These are phyloP conservation scores for Melanotus villosus DNA, from an alignment of 2,888 invertebrate species.

Conservation along the genomic window DNA sequence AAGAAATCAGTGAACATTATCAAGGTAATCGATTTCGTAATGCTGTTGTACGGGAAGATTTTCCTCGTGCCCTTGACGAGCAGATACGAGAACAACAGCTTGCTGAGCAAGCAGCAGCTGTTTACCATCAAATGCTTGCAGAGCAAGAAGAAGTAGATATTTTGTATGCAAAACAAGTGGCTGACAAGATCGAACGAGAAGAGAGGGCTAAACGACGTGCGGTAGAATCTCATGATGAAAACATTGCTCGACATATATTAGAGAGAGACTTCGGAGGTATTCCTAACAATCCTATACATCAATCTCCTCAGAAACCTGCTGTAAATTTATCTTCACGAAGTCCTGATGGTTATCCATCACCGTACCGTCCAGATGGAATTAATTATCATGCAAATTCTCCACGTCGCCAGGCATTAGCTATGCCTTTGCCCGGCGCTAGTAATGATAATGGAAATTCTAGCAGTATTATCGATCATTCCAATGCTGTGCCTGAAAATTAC, in stretches of 20 bases:
- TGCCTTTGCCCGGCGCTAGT: constrained; percentile 61
- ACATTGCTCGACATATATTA: constrained; percentile 67
- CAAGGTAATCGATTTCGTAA: constrained; percentile 82
- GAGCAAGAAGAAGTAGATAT: constrained; percentile 82
- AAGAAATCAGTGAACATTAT: constrained; percentile 86
- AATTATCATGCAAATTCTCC: constrained; percentile 61
- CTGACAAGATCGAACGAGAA: constrained; percentile 75
- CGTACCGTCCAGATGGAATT: constrained; percentile 57
- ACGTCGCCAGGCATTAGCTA: constrained; percentile 62
- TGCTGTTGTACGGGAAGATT: constrained; percentile 83
- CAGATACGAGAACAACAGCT: constrained; percentile 79
- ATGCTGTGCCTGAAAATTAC: constrained; percentile 19
- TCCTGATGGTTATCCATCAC: constrained; percentile 50
- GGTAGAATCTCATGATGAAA: constrained; percentile 71
- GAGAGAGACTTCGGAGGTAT: background rate
- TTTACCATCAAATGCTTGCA: constrained; percentile 73
- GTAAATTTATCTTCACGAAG: background rate
- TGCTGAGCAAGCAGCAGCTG: constrained; percentile 75
- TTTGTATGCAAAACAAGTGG: constrained; percentile 76
- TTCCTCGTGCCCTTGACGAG: constrained; percentile 82
- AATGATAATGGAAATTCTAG: constrained; percentile 6
- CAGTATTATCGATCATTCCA: background rate
- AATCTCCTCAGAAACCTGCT: constrained; percentile 12
- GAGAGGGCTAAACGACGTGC: constrained; percentile 70
- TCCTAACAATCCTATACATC: background rate